Percentiles rank a stretch among this genome's conserved stretches.
phyloP scores from a whole-genome alignment of 1,140 invertebrate genomes.

The Drosophila kohkoa region DNA sequence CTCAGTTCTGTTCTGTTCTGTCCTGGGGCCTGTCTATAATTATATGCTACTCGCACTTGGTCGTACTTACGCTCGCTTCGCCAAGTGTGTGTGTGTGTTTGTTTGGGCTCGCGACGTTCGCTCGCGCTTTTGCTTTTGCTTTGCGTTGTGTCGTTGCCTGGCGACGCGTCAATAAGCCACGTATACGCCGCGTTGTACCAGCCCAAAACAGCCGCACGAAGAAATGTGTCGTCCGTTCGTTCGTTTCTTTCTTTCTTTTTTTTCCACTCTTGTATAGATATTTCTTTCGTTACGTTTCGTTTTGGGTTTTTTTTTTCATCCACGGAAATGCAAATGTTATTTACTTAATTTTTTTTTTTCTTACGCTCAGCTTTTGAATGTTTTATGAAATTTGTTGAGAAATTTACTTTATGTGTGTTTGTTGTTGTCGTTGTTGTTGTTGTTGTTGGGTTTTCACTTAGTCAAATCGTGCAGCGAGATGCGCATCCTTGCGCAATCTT shows the following conservation, averaged over 20 bases:
- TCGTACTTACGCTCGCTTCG: conserved; percentile 12
- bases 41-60: conserved; percentile 34
- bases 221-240: conserved; percentile 25
- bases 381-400: conserved; percentile 41
- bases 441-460: conserved; percentile 55
- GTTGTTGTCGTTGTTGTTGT: not conserved
- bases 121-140: not conserved
- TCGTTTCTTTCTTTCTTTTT: conserved; percentile 4
- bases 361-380: conserved; percentile 47
- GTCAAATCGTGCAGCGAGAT: conserved; percentile 56
- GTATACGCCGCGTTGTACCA: conserved; percentile 49
- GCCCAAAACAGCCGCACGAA: conserved; percentile 25
- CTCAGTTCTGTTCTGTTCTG: not conserved
- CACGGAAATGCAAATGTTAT: conserved; percentile 74
- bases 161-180: conserved; percentile 50
- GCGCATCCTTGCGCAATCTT: conserved; percentile 74
- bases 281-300: conserved; percentile 12
- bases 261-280: not conserved
- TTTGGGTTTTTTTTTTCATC: not conserved
- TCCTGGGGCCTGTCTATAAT: conserved; percentile 38
- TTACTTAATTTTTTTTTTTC: conserved; percentile 71
- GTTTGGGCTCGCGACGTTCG: conserved; percentile 30
- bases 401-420: conserved; percentile 10
- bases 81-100: conserved; percentile 28
- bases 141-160: conserved; percentile 52